Evolutionary conservation across 2,797 vertebrate species (phyloP).

Genomic region (Philypnodon macrostomus): DNA sequence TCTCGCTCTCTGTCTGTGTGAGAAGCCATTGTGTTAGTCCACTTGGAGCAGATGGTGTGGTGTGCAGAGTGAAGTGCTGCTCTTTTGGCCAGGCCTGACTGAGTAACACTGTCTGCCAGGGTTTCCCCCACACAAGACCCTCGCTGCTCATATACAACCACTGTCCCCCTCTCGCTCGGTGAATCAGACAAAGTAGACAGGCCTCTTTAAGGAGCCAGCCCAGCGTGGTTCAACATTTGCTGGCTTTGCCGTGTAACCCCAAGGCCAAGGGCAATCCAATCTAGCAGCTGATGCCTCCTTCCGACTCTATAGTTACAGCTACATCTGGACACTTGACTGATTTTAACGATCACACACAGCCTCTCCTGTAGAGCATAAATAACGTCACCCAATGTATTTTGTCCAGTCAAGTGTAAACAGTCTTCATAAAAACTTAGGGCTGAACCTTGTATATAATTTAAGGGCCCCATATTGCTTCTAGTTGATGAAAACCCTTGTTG

Average conservation of each 20-base stretch:
- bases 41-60: slow-evolving; percentile 92
- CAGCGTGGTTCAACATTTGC: slow-evolving; percentile 66
- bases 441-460: slow-evolving; percentile 46
- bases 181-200: slow-evolving; percentile 75
- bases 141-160: slow-evolving; percentile 63
- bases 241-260: slow-evolving; percentile 69
- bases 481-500: slow-evolving; percentile 52
- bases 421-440: slow-evolving; percentile 59
- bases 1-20: slow-evolving; percentile 37
- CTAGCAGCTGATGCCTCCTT: slow-evolving; percentile 74
- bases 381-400: slow-evolving; percentile 59
- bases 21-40: slow-evolving; percentile 73
- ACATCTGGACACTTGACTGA: slow-evolving; percentile 75
- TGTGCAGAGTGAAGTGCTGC: slow-evolving; percentile 84
- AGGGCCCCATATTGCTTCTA: slow-evolving; percentile 32
- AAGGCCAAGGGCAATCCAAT: slow-evolving; percentile 77
- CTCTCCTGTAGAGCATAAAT: slow-evolving; percentile 58
- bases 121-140: slow-evolving; percentile 77
- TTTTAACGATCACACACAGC: slow-evolving; percentile 61
- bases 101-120: slow-evolving; percentile 90
- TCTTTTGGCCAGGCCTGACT: slow-evolving; percentile 88
- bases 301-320: slow-evolving; percentile 64
- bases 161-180: slow-evolving; percentile 69
- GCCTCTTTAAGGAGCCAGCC: slow-evolving; percentile 74
- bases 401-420: slow-evolving; percentile 55